phyloP scores from a whole-genome alignment of 2,888 invertebrate species.

The Epistrophe eligans region DNA sequence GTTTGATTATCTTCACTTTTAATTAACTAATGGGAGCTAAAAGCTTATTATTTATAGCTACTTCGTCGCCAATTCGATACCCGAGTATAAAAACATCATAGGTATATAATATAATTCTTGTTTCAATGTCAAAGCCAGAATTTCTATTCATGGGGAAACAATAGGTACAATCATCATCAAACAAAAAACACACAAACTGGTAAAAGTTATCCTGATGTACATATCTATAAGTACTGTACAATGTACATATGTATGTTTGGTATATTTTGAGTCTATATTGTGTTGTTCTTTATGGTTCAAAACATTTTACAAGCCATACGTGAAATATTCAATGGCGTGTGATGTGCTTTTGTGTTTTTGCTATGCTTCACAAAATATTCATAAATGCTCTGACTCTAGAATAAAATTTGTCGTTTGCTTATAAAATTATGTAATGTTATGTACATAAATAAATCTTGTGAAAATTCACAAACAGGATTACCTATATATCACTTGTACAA shows the following conservation, averaged over 20 bases:
- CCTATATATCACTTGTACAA: background rate
- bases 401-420: background rate
- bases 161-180: background rate
- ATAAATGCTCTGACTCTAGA: background rate
- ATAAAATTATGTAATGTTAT: too few species aligned
- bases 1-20: too few species aligned
- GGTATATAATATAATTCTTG: background rate
- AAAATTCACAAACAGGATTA: conserved; percentile 31
- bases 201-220: background rate
- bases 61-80: background rate
- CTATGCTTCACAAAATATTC: conserved; percentile 3
- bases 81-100: background rate
- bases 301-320: conserved; percentile 11
- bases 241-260: too few species aligned
- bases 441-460: conserved; percentile 7
- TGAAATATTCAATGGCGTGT: conserved; percentile 13
- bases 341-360: background rate
- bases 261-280: background rate
- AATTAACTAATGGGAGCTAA: background rate
- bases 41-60: background rate
- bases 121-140: background rate
- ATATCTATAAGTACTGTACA: too few species aligned
- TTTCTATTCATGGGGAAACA: background rate
- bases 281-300: background rate
- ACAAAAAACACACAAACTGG: background rate